Conservation (phyloP, 2,113 vertebrate species). For the Limanda limanda region DNA sequence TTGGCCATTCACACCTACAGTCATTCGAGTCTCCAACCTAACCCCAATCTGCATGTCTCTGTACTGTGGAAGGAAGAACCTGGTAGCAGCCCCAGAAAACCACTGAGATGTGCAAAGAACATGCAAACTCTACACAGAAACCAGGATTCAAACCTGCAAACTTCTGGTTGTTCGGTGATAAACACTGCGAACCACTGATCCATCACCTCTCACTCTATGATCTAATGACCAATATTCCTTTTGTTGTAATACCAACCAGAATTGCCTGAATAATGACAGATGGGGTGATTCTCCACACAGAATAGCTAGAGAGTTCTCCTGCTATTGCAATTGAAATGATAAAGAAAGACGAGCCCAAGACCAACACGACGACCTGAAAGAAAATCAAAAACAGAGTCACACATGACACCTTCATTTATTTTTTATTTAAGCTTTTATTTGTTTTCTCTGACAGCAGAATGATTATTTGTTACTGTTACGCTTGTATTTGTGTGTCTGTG, state of each 20-base stretch:
- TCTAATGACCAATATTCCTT: not conserved
- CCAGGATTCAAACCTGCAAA: too few relatives aligned
- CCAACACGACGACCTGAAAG: constrained; percentile 43
- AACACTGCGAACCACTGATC: too few relatives aligned
- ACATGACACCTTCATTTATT: not conserved
- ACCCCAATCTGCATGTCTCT: too few relatives aligned
- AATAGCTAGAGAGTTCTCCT: rapidly evolving
- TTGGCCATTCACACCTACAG: too few relatives aligned
- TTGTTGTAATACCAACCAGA: constrained; percentile 63
- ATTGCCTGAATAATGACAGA: constrained; percentile 48
- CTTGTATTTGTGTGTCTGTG: not conserved
- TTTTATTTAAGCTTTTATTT: not conserved
- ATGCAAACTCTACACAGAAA: too few relatives aligned
- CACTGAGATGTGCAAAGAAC: too few relatives aligned
- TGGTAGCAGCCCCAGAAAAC: too few relatives aligned
- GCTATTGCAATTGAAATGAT: not conserved
- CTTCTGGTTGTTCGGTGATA: too few relatives aligned
- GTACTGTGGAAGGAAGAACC: too few relatives aligned
- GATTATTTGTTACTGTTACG: not conserved
- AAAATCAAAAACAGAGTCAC: constrained; percentile 9
- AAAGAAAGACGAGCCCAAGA: constrained; percentile 47
- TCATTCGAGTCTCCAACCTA: too few relatives aligned
- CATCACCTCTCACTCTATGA: too few relatives aligned
- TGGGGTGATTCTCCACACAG: rapidly evolving
- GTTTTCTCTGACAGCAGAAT: not conserved